Percentiles rank a stretch among this genome's conserved stretches.
These are phyloP conservation scores for Acanthococcus lagerstroemiae DNA, from an alignment of 2,888 invertebrate genomes.

Conservation along the genomic window DNA sequence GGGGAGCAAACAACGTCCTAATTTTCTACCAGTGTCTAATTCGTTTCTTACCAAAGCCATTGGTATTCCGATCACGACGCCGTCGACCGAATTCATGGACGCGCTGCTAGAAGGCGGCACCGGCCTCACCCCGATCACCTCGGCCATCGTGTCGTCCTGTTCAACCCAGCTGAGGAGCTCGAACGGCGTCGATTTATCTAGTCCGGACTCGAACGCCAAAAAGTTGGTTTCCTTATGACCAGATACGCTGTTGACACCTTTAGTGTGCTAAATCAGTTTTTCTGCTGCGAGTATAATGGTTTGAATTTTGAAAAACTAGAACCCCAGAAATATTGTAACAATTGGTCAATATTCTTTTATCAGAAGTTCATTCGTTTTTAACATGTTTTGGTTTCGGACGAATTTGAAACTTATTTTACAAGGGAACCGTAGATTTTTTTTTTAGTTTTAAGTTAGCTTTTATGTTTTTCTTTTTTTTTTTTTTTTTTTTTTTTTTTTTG, in stretches of 20 bases:
- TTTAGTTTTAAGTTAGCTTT: not conserved
- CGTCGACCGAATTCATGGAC: conserved; percentile 76
- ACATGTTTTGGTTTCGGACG: too few relatives aligned
- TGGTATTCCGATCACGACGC: conserved; percentile 71
- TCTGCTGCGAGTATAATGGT: too few relatives aligned
- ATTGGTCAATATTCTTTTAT: too few relatives aligned
- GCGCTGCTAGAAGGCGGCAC: conserved; percentile 83
- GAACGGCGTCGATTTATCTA: conserved; percentile 50
- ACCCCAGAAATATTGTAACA: too few relatives aligned
- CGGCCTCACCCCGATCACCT: conserved; percentile 73
- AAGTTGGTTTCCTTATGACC: conserved; percentile 76
- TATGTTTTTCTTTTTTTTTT: conserved; percentile 1
- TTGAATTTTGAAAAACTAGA: too few relatives aligned
- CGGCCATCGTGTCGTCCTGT: conserved; percentile 50
- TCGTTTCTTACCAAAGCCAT: not conserved
- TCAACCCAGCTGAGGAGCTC: conserved; percentile 23
- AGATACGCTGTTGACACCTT: not conserved
- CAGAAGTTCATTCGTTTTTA: too few relatives aligned
- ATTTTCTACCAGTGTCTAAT: conserved; percentile 9
- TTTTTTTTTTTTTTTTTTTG: not conserved
- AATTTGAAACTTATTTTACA: not conserved
- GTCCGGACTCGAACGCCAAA: conserved; percentile 55
- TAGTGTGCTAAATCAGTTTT: not conserved
- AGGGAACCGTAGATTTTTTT: not conserved
- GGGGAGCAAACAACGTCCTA: conserved; percentile 7